Percentiles rank a stretch among this genome's conserved stretches.
Conservation (phyloP, 1,140 invertebrate species). For the Drusus annulatus region DNA sequence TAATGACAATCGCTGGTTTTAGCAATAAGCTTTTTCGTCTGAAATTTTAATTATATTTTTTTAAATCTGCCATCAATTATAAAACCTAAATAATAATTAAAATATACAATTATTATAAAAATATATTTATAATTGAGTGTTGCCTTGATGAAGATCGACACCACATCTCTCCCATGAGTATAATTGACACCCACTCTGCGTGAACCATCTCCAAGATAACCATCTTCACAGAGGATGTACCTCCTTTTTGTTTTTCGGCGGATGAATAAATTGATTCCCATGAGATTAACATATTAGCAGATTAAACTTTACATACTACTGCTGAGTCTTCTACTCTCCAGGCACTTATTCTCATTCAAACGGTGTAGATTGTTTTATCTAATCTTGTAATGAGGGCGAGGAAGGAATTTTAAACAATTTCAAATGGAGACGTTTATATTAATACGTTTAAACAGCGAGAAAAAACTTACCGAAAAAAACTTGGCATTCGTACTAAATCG, state of each 20-base stretch:
- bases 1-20: no score
- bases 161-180: no score
- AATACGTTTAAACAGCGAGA: no score
- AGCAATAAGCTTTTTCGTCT: no score
- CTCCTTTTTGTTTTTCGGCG: constrained; percentile 30
- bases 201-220: constrained; percentile 32
- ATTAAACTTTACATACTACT: constrained; percentile 5
- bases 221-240: constrained; percentile 35
- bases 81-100: no score
- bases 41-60: no score
- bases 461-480: no score
- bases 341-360: constrained; percentile 51
- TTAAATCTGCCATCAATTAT: no score
- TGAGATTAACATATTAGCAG: constrained; percentile 42
- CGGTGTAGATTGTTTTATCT: constrained; percentile 53
- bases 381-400: constrained; percentile 56
- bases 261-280: constrained; percentile 57
- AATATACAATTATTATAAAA: no score
- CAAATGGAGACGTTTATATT: background rate
- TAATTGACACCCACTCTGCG: constrained; percentile 23
- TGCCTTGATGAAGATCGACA: no score
- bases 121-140: no score
- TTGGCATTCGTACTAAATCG: no score
- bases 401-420: constrained; percentile 43
- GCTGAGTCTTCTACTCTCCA: constrained; percentile 14